Evolutionary conservation across 2,797 vertebrate genomes (phyloP).

Genomic region (Pangasius krempfi): DNA sequence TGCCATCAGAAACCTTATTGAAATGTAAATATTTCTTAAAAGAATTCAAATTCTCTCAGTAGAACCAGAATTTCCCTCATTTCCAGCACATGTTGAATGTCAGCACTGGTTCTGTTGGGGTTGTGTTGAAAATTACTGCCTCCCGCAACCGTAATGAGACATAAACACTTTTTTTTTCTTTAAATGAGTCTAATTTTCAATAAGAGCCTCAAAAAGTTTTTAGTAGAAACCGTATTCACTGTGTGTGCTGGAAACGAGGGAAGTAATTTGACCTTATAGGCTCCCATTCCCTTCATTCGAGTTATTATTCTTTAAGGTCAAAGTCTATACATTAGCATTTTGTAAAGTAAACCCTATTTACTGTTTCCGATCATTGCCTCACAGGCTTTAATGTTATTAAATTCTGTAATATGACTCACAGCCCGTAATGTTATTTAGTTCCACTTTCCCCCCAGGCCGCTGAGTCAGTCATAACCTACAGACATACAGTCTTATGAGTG

Average conservation of each 20-base stretch:
- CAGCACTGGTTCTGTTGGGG: background rate
- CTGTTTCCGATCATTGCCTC: conserved; percentile 24
- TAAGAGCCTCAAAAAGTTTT: background rate
- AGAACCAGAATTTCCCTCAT: background rate
- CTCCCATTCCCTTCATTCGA: background rate
- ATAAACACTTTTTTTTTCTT: background rate
- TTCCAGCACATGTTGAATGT: background rate
- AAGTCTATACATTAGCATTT: conserved; percentile 32
- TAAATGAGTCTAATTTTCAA: background rate
- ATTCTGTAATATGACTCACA: conserved; percentile 36
- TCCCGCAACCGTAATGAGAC: background rate
- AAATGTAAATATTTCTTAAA: background rate
- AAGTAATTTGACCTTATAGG: background rate
- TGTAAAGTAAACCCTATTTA: conserved; percentile 29
- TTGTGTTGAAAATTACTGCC: background rate
- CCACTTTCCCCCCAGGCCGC: background rate
- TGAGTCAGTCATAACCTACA: conserved; percentile 33
- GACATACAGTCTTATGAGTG: conserved; percentile 9
- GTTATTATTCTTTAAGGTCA: conserved; percentile 28
- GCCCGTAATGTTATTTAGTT: conserved; percentile 29
- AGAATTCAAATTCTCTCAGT: background rate
- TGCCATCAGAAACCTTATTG: background rate
- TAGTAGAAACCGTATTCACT: background rate
- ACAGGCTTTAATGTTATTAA: conserved; percentile 20
- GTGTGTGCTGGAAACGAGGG: background rate